Evolutionary conservation across 2,888 invertebrate genomes (phyloP).

Genomic region (Aelia acuminata): DNA sequence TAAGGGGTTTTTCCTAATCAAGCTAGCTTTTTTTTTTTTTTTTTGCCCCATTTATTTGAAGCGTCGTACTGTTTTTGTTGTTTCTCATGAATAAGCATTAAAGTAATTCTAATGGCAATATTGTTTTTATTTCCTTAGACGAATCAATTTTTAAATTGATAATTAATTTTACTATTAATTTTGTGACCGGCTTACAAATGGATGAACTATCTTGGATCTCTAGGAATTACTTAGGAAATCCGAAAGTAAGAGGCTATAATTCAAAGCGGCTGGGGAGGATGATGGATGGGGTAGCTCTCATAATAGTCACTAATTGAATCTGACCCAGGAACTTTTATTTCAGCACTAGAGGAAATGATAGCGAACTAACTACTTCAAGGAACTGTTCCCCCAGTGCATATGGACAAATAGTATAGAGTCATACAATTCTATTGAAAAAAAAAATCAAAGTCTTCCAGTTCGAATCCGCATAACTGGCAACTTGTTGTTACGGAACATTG

Average conservation of each 20-base stretch:
- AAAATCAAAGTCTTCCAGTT: background rate
- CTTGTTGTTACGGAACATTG: background rate
- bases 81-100: no score
- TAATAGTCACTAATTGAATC: constrained; percentile 29
- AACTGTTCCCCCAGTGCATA: background rate
- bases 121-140: no score
- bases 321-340: background rate
- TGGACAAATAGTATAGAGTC: background rate
- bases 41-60: no score
- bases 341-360: background rate
- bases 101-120: no score
- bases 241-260: background rate
- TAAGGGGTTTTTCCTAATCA: no score
- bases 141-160: no score
- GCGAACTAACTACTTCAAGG: background rate
- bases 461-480: background rate
- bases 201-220: background rate
- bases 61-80: no score
- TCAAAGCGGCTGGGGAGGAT: no score
- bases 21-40: no score
- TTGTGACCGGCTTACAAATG: background rate
- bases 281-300: background rate
- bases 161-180: no score
- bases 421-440: background rate
- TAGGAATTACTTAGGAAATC: background rate